A percentile compares a stretch with the other conserved stretches of the same genome.
These are phyloP conservation scores for Arenaria interpres DNA, from an alignment of 2,113 vertebrate genomes.

Conservation along the genomic window DNA sequence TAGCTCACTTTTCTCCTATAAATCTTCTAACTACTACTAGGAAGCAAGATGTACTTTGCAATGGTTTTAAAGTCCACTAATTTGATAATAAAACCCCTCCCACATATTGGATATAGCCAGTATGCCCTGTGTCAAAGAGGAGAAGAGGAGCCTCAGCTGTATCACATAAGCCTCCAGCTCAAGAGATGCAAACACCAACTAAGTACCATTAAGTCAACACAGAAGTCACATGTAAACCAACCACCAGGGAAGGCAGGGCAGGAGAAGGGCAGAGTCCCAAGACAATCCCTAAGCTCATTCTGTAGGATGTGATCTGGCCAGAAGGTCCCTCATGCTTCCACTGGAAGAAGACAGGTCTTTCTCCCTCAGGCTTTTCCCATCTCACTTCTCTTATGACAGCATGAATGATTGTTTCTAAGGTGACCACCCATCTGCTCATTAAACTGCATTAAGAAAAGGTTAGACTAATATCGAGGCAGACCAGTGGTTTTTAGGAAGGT, in stretches of 20 bases:
- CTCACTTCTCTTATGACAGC: neutral
- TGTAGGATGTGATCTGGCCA: fast-evolving
- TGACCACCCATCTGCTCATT: fast-evolving
- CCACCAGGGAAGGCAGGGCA: neutral
- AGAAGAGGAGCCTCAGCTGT: neutral
- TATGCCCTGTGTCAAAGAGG: neutral
- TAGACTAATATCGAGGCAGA: neutral
- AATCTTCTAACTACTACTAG: neutral
- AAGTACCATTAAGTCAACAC: neutral
- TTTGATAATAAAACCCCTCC: neutral
- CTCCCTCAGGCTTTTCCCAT: neutral
- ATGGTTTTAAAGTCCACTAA: neutral
- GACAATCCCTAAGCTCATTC: neutral
- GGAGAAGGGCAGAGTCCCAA: neutral
- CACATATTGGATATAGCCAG: neutral
- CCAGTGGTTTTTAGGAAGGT: neutral
- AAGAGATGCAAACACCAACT: neutral
- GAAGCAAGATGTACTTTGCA: neutral
- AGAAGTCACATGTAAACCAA: neutral
- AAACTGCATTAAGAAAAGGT: neutral
- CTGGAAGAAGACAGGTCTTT: neutral
- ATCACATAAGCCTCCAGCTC: fast-evolving
- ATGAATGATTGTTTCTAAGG: neutral
- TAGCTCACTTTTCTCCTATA: neutral
- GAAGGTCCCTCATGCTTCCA: neutral